Evolutionary conservation across 2,797 vertebrate genomes (phyloP), one percentile per base, ranked within the genome.

Genomic region (Poeciliopsis paucimaculata): DNA sequence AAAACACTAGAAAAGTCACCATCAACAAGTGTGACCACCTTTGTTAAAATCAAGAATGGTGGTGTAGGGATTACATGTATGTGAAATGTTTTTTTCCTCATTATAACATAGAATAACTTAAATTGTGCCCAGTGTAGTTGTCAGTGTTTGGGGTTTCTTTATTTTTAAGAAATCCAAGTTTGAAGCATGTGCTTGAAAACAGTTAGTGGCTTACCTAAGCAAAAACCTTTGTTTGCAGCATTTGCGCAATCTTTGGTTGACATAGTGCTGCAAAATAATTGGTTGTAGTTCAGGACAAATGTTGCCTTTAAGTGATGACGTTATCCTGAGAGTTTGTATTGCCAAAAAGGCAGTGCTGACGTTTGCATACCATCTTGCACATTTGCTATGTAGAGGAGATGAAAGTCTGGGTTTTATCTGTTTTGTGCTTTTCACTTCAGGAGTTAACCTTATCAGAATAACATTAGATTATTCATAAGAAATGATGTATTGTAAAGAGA

Each of bases 391-490:
- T 31, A 72, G 57, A 55, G 26, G 34, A 80, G 70, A 72, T n/a
- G 1, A 39, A 77, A 2, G 62, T 77, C 57, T 49, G 34, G 47
- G 66, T 26, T 76, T 78, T 77, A 85, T 87, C 79, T 84, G 73
- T 49, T 46, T 68, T 53, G 57, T 41, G 66, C 31, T 41, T 74
- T 75, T 49, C 57, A 60, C 78, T 79, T 74, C 15, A 91, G 62
- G 23, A 71, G 45, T 76, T 83, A 77, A 84, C 76, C 81, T 81
- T 70, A 83, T 80, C 75, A n/a, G 13, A 85, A 79, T 85, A 60
- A 73, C 31, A 34, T 87, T 76, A 77, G 88, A 78, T 89, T 87
- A 89, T 83, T 74, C 62, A 75, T 31, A 68, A 82, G 72, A 80
- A 87, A 85, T 81, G 11, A 83, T 74, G 31, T 75, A 75, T 80